Base-by-base conservation (phyloP, 2,113 vertebrate genomes). In the Gnathonemus echidnorhynchus region DNA sequence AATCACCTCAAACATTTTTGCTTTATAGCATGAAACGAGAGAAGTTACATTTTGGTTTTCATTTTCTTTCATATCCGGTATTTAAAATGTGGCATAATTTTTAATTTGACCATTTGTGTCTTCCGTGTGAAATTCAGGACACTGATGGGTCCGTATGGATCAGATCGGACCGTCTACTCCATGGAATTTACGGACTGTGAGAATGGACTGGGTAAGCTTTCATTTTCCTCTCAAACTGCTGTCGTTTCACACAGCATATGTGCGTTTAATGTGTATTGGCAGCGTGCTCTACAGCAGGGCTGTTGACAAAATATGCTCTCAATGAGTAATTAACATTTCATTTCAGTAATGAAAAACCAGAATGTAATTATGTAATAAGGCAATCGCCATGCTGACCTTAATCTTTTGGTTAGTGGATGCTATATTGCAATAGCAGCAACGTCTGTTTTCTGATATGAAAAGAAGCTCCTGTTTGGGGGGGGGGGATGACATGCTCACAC, bases 131-230 rank as follows among this genome's bases (percentile, higher is more conserved):
- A 27, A 88, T 89, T 21, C 92, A 98, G 97, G 97, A 98, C 97
- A 10, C 94, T 98, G 42, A 97, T 98, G 97, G 97, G 97, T 94
- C 97, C 97, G 0, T 97, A 97, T 0, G 97, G 97, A 90, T 96
- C 97, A 50, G 97, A 98, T 62, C 95, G 97, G 15, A 93, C 95
- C 0, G 95, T 96, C 87, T 97, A 98, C 88, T 96, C 96, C 91
- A 95, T 98, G 85, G 97, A 98, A 88, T 98, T 98, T 93, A 96
- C 95, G 0, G 96, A 98, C 93, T 98, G 97, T 88, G 95, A 96
- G 89, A 97, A 97, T 0, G 97, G 97, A 45, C 94, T 98, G 88
- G 97, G 97, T 98, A 94, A 96, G 96, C 94, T 56, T 86, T 48
- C 49, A 66, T 35, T 31, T 42, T 56, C 4, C 42, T 7, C 19